A percentile compares a stretch with the other conserved stretches of the same genome.
phyloP scores from a whole-genome alignment of 2,888 invertebrate species.

The Leptinotarsa rubiginosa region DNA sequence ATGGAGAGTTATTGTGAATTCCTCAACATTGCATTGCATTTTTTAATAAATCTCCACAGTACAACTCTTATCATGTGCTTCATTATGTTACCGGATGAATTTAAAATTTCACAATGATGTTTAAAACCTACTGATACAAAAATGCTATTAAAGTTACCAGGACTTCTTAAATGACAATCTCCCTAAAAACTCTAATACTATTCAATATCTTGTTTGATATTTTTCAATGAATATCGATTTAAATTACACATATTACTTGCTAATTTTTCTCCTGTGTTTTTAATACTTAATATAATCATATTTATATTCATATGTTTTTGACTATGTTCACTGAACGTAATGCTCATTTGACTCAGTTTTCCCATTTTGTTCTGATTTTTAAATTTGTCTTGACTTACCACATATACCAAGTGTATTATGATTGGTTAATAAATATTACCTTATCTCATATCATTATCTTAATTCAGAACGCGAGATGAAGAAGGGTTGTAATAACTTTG shows the following conservation, averaged over 20 bases:
- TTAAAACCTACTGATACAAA: neutral
- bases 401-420: no score
- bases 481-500: no score
- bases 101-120: neutral
- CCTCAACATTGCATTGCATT: neutral
- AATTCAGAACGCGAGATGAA: no score
- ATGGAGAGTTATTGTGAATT: neutral
- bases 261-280: neutral
- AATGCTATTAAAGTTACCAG: neutral
- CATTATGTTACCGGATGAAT: neutral
- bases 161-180: neutral
- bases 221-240: neutral
- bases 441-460: no score
- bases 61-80: neutral
- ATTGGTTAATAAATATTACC: no score
- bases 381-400: no score
- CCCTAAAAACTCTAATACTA: neutral
- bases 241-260: neutral
- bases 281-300: neutral
- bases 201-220: neutral
- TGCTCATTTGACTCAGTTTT: no score
- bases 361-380: no score
- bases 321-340: no score
- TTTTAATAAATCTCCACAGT: neutral
- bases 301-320: no score